A percentile compares a stretch with the other conserved stretches of the same genome.
phyloP scores from a whole-genome alignment of 1,140 invertebrate species.

The Elysia chlorotica region DNA sequence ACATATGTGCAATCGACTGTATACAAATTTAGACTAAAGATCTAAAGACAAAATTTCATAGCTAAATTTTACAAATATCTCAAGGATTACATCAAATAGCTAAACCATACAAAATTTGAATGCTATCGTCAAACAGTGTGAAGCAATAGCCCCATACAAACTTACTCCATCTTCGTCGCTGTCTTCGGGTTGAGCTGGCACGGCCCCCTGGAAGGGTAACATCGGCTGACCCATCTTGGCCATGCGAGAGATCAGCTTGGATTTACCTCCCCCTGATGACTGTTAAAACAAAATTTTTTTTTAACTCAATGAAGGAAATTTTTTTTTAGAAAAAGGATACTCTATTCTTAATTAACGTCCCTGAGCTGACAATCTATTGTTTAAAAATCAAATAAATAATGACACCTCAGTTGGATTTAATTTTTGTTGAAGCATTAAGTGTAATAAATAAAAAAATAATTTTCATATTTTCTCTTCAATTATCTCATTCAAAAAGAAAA shows the following conservation, averaged over 20 bases:
- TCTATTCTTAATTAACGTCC: too few relatives aligned
- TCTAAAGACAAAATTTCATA: conserved; percentile 8
- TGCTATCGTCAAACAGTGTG: too few relatives aligned
- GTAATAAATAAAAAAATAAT: conserved; percentile 1
- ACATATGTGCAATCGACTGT: too few relatives aligned
- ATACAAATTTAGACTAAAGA: too few relatives aligned
- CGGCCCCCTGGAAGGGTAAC: conserved; percentile 51
- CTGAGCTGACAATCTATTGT: not conserved
- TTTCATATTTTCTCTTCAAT: not conserved
- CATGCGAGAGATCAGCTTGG: conserved; percentile 62
- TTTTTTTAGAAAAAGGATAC: not conserved
- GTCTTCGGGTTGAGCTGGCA: conserved; percentile 35
- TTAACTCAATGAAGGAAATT: not conserved
- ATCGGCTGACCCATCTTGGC: conserved; percentile 63
- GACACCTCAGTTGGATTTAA: too few relatives aligned
- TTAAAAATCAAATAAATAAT: not conserved
- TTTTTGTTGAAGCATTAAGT: too few relatives aligned
- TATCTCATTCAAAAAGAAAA: conserved; percentile 2
- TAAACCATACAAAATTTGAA: not conserved
- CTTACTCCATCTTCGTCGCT: conserved; percentile 39
- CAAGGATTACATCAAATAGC: not conserved
- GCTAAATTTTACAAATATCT: not conserved
- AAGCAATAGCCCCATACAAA: not conserved
- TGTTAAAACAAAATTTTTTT: conserved; percentile 17
- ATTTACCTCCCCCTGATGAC: conserved; percentile 52